Evolutionary conservation across 2,113 vertebrate species (phyloP).

Genomic region (Mirounga angustirostris): DNA sequence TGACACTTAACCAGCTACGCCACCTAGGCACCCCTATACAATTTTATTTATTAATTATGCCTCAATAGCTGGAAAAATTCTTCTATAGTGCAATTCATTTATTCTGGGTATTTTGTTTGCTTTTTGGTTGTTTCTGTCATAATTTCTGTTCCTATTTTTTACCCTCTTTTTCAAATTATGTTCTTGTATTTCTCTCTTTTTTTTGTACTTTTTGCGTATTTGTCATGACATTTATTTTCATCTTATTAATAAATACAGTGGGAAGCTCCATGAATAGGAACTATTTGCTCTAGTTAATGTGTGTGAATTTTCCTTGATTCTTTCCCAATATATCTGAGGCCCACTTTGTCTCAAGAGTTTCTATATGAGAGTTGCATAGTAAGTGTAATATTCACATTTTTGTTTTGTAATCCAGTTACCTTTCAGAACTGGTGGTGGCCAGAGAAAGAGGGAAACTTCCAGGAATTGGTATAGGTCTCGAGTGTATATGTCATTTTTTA

Average conservation of each 20-base stretch:
- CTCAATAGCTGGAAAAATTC: not conserved
- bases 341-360: conserved; percentile 16
- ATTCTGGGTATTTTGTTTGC: not conserved
- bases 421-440: not conserved
- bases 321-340: not conserved
- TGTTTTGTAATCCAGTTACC: not conserved
- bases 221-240: not conserved
- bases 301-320: not conserved
- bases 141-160: not conserved
- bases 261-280: not conserved
- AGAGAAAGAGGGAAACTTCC: conserved; percentile 4
- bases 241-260: not conserved
- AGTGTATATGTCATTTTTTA: not conserved
- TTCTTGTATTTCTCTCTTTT: not conserved
- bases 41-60: not conserved
- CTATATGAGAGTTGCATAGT: not conserved
- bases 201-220: not conserved
- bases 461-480: not conserved
- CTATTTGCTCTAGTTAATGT: not conserved
- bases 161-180: not conserved
- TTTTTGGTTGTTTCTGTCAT: not conserved
- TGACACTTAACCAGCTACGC: not conserved
- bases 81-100: not conserved
- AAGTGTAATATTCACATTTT: not conserved
- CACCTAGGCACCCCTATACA: not conserved